Percentiles rank a stretch among this genome's conserved stretches.
These are phyloP conservation scores for Cataglyphis livida DNA, from an alignment of 2,888 invertebrate species.

Conservation along the genomic window DNA sequence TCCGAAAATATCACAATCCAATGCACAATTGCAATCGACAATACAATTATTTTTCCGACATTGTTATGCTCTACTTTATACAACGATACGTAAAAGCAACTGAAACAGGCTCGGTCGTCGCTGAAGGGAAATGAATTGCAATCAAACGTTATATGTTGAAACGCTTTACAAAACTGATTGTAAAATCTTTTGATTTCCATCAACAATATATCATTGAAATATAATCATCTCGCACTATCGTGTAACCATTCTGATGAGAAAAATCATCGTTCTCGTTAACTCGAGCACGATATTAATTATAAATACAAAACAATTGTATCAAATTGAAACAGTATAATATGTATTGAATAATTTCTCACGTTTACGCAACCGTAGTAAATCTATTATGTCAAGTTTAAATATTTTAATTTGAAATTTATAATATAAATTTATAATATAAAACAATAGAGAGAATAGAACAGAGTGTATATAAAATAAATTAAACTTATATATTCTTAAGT, in stretches of 20 bases:
- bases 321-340: neutral
- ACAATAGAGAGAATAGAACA: neutral
- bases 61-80: conserved; percentile 31
- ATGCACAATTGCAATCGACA: conserved; percentile 25
- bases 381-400: neutral
- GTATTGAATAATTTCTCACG: neutral
- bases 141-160: conserved; percentile 18
- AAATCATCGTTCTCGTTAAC: conserved; percentile 39
- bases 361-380: neutral
- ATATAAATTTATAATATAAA: neutral
- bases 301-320: neutral
- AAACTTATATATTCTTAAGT: neutral
- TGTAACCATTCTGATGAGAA: conserved; percentile 21
- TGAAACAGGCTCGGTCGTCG: conserved; percentile 4
- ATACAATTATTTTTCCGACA: conserved; percentile 38
- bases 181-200: conserved; percentile 31
- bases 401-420: conserved; percentile 1
- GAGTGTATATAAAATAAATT: neutral
- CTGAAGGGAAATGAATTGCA: conserved; percentile 40
- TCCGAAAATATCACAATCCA: neutral
- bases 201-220: conserved; percentile 39
- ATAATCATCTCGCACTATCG: conserved; percentile 30
- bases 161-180: conserved; percentile 30
- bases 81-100: conserved; percentile 34
- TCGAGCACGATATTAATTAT: conserved; percentile 35